Percentiles rank a stretch among this genome's conserved stretches.
Evolutionary conservation across 2,888 invertebrate genomes (phyloP).

Genomic region (Liopterus haemorrhoidalis): DNA sequence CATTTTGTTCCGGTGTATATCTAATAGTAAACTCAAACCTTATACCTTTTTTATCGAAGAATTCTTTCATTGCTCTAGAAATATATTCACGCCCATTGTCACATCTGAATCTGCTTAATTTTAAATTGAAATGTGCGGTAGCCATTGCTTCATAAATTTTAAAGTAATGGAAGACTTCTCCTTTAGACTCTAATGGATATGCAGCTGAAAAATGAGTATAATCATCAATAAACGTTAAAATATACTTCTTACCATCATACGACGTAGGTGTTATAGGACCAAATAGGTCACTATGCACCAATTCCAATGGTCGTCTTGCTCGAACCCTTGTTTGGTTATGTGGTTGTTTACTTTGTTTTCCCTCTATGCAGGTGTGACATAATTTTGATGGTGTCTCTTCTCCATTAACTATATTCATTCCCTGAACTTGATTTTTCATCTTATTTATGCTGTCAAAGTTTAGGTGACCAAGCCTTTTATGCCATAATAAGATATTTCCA

Average conservation of each 20-base stretch:
- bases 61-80: slow-evolving; percentile 32
- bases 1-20: slow-evolving; percentile 35
- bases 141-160: slow-evolving; percentile 32
- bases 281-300: slow-evolving; percentile 34
- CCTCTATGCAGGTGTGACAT: slow-evolving; percentile 28
- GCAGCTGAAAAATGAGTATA: slow-evolving; percentile 32
- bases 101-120: slow-evolving; percentile 30
- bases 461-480: slow-evolving; percentile 21
- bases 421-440: slow-evolving; percentile 10
- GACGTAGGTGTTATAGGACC: slow-evolving; percentile 32
- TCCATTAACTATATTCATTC: slow-evolving; percentile 12
- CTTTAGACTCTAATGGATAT: slow-evolving; percentile 29
- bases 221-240: slow-evolving; percentile 33
- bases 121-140: slow-evolving; percentile 31
- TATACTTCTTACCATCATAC: slow-evolving; percentile 26
- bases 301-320: slow-evolving; percentile 26
- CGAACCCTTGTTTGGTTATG: slow-evolving; percentile 24
- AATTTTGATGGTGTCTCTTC: slow-evolving; percentile 15
- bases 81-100: slow-evolving; percentile 38
- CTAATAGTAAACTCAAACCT: slow-evolving; percentile 31
- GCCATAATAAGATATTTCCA: slow-evolving; percentile 15
- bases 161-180: slow-evolving; percentile 31
- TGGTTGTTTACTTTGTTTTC: slow-evolving; percentile 28
- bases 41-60: slow-evolving; percentile 31
- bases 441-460: slow-evolving; percentile 15